Base-by-base conservation (phyloP, 2,888 invertebrate species). In the Corythucha ciliata region DNA sequence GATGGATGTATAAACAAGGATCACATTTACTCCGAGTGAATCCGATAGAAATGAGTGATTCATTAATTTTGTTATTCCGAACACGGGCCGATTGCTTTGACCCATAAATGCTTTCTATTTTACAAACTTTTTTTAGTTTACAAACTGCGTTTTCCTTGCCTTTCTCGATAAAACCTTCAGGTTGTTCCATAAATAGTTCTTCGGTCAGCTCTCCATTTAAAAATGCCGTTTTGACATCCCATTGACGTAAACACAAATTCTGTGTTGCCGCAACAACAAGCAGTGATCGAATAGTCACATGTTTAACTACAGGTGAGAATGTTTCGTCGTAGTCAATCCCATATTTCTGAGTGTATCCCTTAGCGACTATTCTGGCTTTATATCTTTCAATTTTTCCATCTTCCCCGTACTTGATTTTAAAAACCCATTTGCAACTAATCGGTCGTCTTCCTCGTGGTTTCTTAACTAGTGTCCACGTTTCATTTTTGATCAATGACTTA, bases 171-270 rank as follows among this genome's bases (percentile, higher is more conserved):
- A 59, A 63, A n/a, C 66, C 65, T 45, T 63, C 57, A 34, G 66
- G 67, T 34, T 65, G 64, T 24, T 60, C 48, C 64, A 65, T 64
- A 36, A 60, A 66, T 7, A 67, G 60, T 20, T 57, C 59, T 52
- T 66, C 62, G 6, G 61, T 55, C 2, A 66, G 48, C 3, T 62
- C 55, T 4, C 63, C 63, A 50, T 65, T 53, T 6, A 66, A 48
- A 48, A 65, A 65, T 0, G 64, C 64, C 25, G 63, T 65, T 52
- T 61, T 61, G 3, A 64, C 57, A 49, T 65, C 62, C 39, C 66
- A 63, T 48, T 64, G 63, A 12, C 45, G 20, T 1, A 63, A 14
- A 2, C 55, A 5, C 49, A 64, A 48, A 7, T 44, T 27, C 14
- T 60, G 55, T 21, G 46, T 27, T 24, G 59, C 60, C 20, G 61